Conservation (phyloP, 92 coral and sea anemone species). For the Scolanthus callimorphus region DNA sequence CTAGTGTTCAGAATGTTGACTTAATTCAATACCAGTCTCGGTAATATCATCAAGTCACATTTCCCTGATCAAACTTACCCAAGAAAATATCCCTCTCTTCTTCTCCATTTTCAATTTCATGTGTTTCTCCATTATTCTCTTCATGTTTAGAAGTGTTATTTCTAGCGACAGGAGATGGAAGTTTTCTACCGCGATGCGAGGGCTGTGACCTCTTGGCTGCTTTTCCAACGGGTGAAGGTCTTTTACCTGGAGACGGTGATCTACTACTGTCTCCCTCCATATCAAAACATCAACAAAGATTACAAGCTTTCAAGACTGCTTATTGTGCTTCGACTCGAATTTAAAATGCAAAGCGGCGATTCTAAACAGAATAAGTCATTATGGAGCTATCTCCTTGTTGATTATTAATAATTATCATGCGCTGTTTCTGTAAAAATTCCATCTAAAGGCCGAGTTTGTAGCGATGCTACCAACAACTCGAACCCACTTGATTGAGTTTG, state of each 20-base stretch:
- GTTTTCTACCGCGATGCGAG: constrained; percentile 40
- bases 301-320: not conserved
- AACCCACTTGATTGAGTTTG: too few species aligned
- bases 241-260: constrained; percentile 31
- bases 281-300: not conserved
- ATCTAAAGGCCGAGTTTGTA: too few species aligned
- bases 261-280: not conserved
- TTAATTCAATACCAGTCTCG: too few species aligned
- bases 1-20: too few species aligned
- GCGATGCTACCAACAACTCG: too few species aligned
- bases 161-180: constrained; percentile 70
- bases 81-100: not conserved
- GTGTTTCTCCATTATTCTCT: not conserved
- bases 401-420: too few species aligned
- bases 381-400: too few species aligned
- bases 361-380: not conserved
- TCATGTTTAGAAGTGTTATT: not conserved
- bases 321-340: not conserved
- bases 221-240: constrained; percentile 49
- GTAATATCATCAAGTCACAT: too few species aligned
- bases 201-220: constrained; percentile 29
- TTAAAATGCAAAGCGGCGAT: not conserved
- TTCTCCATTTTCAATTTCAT: not conserved
- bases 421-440: too few species aligned
- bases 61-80: too few species aligned